A percentile compares a stretch with the other conserved stretches of the same genome.
These are phyloP conservation scores for Meiosimyza decipiens DNA, from an alignment of 2,888 invertebrate genomes.

Conservation along the genomic window DNA sequence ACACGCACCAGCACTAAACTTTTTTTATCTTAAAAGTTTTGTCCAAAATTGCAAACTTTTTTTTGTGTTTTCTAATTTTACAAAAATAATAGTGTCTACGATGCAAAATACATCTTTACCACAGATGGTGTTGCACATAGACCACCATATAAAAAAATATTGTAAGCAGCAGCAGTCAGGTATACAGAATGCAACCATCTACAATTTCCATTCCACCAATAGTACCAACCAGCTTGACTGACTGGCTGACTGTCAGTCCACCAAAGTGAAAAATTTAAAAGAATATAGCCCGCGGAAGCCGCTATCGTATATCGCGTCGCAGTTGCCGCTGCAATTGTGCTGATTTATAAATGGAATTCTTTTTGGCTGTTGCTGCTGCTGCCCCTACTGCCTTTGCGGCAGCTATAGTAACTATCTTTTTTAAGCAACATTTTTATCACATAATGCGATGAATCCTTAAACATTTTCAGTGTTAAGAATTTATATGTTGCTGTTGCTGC, in stretches of 20 bases:
- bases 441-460: slow-evolving; percentile 28
- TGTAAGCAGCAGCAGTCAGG: too few relatives aligned
- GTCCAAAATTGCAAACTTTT: too few relatives aligned
- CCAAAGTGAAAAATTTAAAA: background rate
- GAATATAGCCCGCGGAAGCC: slow-evolving; percentile 17
- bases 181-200: too few relatives aligned
- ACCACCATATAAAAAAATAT: background rate
- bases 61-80: background rate
- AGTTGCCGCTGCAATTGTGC: slow-evolving; percentile 22
- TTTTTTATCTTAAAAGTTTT: too few relatives aligned
- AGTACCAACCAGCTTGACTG: too few relatives aligned
- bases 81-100: slow-evolving; percentile 16
- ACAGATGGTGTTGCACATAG: slow-evolving; percentile 16
- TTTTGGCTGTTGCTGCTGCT: background rate
- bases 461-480: slow-evolving; percentile 8
- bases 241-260: background rate
- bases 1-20: too few relatives aligned
- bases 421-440: slow-evolving; percentile 11
- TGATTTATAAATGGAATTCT: slow-evolving; percentile 22
- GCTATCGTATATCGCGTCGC: slow-evolving; percentile 24
- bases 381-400: background rate
- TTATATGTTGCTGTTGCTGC: slow-evolving; percentile 2
- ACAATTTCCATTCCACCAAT: too few relatives aligned
- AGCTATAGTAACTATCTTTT: background rate
- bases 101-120: background rate